Conservation (phyloP, 2,888 invertebrate species). For the Antheraea assamensis region DNA sequence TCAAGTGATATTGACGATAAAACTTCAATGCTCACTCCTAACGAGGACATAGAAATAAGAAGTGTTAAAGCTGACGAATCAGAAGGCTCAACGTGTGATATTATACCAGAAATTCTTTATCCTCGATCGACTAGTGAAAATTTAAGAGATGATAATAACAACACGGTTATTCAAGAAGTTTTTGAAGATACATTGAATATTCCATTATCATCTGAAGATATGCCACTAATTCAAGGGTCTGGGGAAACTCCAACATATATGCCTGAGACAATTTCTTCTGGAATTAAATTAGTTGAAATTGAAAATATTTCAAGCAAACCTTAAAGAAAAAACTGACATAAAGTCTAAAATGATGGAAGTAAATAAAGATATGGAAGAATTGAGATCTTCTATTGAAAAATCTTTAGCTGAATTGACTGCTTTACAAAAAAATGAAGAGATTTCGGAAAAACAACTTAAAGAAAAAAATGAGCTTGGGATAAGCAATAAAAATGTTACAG, state of each 20-base stretch:
- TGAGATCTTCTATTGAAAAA: conserved; percentile 68
- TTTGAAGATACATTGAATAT: conserved; percentile 26
- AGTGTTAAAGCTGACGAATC: conserved; percentile 47
- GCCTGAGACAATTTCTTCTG: conserved; percentile 38
- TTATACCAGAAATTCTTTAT: conserved; percentile 61
- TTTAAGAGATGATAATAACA: conserved; percentile 57
- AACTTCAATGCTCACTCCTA: conserved; percentile 25
- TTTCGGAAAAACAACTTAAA: conserved; percentile 44
- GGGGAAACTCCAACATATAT: conserved; percentile 48
- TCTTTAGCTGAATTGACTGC: conserved; percentile 69
- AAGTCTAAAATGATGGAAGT: conserved; percentile 76
- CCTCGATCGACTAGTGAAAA: conserved; percentile 65
- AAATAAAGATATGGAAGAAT: conserved; percentile 72
- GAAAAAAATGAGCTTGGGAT: background rate
- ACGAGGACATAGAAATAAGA: conserved; percentile 42
- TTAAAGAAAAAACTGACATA: conserved; percentile 62
- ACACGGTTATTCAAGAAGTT: conserved; percentile 65
- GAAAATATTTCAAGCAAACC: conserved; percentile 27
- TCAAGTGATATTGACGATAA: conserved; percentile 23
- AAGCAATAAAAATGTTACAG: background rate
- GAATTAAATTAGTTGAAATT: conserved; percentile 37
- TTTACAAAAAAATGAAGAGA: conserved; percentile 60
- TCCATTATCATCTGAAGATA: conserved; percentile 34
- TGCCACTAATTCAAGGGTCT: conserved; percentile 52
- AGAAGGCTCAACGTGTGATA: conserved; percentile 46